Evolutionary conservation across 2,888 invertebrate genomes (phyloP).

Genomic region (Phasia obesa): DNA sequence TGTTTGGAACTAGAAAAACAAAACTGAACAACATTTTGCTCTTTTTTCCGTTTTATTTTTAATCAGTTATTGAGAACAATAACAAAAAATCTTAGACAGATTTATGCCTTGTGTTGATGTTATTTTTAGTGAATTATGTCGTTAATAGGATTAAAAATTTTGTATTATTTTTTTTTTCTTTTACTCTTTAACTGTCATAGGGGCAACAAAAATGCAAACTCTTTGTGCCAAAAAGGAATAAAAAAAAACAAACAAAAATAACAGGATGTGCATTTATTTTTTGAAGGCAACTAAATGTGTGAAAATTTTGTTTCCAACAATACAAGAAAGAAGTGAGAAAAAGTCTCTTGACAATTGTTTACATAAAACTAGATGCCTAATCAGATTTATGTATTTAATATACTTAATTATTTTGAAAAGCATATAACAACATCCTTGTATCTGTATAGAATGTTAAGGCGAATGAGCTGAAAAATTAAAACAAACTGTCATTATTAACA

Average conservation of each 20-base stretch:
- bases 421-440: slow-evolving; percentile 52
- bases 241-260: slow-evolving; percentile 21
- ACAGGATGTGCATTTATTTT: slow-evolving; percentile 29
- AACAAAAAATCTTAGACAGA: slow-evolving; percentile 23
- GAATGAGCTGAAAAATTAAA: slow-evolving; percentile 39
- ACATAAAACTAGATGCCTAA: slow-evolving; percentile 50
- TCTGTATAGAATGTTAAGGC: background rate
- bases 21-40: slow-evolving; percentile 48
- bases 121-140: slow-evolving; percentile 71
- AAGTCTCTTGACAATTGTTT: slow-evolving; percentile 63
- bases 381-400: slow-evolving; percentile 64
- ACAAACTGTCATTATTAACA: slow-evolving; percentile 64
- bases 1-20: slow-evolving; percentile 36
- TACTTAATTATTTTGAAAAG: slow-evolving; percentile 65
- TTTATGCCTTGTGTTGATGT: slow-evolving; percentile 60
- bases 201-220: slow-evolving; percentile 48
- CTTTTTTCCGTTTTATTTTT: slow-evolving; percentile 43
- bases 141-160: slow-evolving; percentile 73
- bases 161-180: slow-evolving; percentile 27
- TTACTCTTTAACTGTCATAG: slow-evolving; percentile 28
- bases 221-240: slow-evolving; percentile 13
- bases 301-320: slow-evolving; percentile 46
- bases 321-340: slow-evolving; percentile 17
- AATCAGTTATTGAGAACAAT: slow-evolving; percentile 27
- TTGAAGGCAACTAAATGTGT: slow-evolving; percentile 41